Evolutionary conservation across 2,888 invertebrate species (phyloP), one percentile per base, ranked within the genome.

Genomic region (Mesochorus sp.): DNA sequence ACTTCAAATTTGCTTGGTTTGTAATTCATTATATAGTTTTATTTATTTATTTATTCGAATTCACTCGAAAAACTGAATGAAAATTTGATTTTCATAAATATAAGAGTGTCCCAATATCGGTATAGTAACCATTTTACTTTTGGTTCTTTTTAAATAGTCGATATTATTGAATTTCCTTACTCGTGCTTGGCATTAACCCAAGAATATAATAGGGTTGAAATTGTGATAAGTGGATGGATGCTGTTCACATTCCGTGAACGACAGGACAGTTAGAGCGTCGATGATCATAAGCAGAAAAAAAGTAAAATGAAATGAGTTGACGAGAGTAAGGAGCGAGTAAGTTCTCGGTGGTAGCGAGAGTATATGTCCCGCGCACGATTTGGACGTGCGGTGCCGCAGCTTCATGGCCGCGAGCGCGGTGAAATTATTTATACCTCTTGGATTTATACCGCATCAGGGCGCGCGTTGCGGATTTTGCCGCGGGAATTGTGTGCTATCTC

Each of bases 371-470:
- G 75, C 82, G 80, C 53, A n/a, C n/a, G n/a, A n/a, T n/a, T n/a
- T n/a, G n/a, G 72, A 68, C 80, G 76, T 79, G n/a, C 68, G 80
- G 76, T 78, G 81, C 79, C 80, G 84, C 19, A 70, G 79, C 82
- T 85, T 85, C 87, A 85, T 85, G 86, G 85, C 85, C 85, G 81
- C 61, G 47, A 67, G 72, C 84, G 84, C 82, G 83, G 79, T 84
- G 84, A 85, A 88, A 88, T 88, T 88, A 88, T 88, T 88, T 87
- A 88, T 88, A 88, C 85, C 84, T 84, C 85, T 88, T 86, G 87
- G 88, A n/a, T n/a, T 88, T 88, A 88, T 86, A 86, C 84, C 83
- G 85, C 73, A 72, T 78, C 83, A 83, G 81, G 59, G 62, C 21
- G 49, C 12, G 64, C 82, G 86, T 85, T 84, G 28, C 75, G 62